Conservation (phyloP, 2,113 vertebrate species). For the Anolis sagrei region DNA sequence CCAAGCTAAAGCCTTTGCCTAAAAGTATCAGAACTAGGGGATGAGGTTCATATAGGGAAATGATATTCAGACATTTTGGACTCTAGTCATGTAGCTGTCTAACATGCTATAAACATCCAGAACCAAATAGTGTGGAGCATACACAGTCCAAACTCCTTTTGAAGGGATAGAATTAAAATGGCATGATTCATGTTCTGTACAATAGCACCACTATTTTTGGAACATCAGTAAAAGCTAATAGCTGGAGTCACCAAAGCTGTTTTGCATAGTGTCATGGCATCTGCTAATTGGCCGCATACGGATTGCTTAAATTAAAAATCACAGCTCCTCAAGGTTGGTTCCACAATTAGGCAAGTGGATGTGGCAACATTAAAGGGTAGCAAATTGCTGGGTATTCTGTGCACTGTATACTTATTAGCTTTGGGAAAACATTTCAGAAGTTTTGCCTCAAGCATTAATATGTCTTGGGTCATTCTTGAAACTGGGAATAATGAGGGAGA, state of each 20-base stretch:
- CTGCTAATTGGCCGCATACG: not conserved
- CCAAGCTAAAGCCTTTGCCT: no score
- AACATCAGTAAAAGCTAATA: not conserved
- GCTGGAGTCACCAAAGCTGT: conserved; percentile 23
- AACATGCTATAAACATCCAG: no score
- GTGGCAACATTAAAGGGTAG: not conserved
- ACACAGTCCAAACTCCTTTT: not conserved
- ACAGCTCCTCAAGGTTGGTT: not conserved
- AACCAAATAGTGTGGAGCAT: not conserved
- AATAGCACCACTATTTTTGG: not conserved
- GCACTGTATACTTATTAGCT: not conserved
- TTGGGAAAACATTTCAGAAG: not conserved
- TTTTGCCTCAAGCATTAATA: not conserved
- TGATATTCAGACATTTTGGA: no score
- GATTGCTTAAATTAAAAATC: not conserved
- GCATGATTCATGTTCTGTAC: not conserved
- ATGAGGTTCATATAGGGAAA: not conserved
- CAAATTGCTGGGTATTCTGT: not conserved
- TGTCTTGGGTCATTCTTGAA: not conserved
- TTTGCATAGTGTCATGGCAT: conserved; percentile 6
- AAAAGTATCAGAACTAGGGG: no score
- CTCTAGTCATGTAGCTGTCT: no score
- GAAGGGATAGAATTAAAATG: not conserved
- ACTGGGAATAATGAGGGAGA: not conserved
- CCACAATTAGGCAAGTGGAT: not conserved